Evolutionary conservation across 2,113 vertebrate species (phyloP).

Genomic region (Salminus brasiliensis): DNA sequence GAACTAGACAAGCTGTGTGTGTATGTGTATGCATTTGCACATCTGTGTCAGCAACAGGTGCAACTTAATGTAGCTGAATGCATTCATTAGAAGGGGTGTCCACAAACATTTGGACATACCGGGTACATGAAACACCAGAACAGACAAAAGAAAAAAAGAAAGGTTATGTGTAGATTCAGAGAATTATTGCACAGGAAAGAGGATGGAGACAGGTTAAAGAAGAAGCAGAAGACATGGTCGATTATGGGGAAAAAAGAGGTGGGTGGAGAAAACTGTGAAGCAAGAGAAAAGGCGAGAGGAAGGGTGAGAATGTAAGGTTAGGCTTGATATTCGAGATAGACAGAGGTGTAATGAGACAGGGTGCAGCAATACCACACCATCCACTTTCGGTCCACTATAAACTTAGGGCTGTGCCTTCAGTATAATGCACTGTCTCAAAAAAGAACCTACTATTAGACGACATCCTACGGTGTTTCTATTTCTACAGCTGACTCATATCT

Average conservation of each 20-base stretch:
- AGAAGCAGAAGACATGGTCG: background rate
- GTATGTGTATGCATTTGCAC: too few species aligned
- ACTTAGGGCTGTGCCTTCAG: background rate
- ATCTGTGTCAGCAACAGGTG: too few species aligned
- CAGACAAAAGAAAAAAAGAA: background rate
- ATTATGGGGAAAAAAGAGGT: background rate
- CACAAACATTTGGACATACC: too few species aligned
- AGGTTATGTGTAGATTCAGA: background rate
- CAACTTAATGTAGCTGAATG: too few species aligned
- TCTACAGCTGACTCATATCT: background rate
- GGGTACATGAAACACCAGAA: background rate
- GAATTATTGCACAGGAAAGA: background rate
- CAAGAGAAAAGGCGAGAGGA: slow-evolving; percentile 1
- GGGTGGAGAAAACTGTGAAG: background rate
- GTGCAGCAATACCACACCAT: background rate
- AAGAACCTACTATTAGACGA: background rate
- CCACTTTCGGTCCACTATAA: background rate
- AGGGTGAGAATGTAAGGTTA: background rate
- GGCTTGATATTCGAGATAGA: background rate
- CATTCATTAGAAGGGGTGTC: too few species aligned
- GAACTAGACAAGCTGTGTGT: too few species aligned
- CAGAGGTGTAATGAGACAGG: background rate
- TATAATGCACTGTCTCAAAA: background rate
- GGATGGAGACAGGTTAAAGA: background rate
- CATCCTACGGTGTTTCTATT: background rate